Evolutionary conservation across 2,113 vertebrate species (phyloP).

Genomic region (Limanda limanda): DNA sequence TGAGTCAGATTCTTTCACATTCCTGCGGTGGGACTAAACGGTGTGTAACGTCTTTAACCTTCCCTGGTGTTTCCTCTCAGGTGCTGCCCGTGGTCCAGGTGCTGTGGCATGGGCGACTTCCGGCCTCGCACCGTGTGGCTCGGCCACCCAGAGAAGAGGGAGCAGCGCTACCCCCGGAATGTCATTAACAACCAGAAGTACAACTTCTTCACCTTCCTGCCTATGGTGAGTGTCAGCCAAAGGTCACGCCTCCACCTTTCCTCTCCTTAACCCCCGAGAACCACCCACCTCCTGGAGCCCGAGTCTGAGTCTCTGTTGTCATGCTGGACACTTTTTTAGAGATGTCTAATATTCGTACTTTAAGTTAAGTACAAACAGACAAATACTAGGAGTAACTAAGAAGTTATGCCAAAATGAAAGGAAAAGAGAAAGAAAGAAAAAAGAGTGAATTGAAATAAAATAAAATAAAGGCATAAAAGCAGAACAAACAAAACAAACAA

Average conservation of each 20-base stretch:
- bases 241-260: constrained; percentile 50
- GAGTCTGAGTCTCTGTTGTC: not conserved
- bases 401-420: no score
- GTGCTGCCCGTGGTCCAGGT: constrained; percentile 93
- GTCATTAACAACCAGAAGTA: constrained; percentile 99
- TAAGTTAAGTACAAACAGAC: no score
- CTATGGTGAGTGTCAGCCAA: constrained; percentile 86
- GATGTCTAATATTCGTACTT: not conserved
- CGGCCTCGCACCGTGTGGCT: constrained; percentile 96
- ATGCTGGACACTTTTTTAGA: not conserved
- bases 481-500: no score
- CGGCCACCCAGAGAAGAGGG: constrained; percentile 96
- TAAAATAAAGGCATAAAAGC: no score
- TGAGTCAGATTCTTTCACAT: not conserved
- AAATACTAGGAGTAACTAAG: no score
- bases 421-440: no score
- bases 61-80: constrained; percentile 66
- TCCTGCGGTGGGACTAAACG: not conserved
- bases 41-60: not conserved
- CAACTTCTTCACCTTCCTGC: constrained; percentile 98
- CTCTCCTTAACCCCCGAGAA: constrained; percentile 9
- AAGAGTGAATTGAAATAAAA: no score
- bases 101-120: constrained; percentile 93
- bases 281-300: constrained; percentile 7
- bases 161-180: constrained; percentile 96